Conservation (phyloP, 2,797 vertebrate species). For the Hydrocynus forskahlii region DNA sequence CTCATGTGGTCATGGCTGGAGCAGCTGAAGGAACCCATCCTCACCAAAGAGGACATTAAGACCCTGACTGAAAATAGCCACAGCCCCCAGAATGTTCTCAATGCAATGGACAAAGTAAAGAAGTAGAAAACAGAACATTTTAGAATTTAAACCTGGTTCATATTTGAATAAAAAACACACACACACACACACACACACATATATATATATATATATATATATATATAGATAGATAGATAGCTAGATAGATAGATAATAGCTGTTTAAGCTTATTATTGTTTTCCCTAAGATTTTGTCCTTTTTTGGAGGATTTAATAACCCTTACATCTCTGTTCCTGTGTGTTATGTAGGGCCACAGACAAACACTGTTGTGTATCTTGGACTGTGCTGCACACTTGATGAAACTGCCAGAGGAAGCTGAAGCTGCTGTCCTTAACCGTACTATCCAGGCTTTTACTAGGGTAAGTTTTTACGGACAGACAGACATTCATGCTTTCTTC, state of each 20-base stretch:
- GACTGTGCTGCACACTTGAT: slow-evolving; percentile 86
- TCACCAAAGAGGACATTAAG: slow-evolving; percentile 84
- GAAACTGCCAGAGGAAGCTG: slow-evolving; percentile 80
- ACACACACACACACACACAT: too few relatives aligned
- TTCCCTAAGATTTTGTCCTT: not conserved
- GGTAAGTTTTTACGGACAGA: slow-evolving; percentile 72
- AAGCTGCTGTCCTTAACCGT: slow-evolving; percentile 83
- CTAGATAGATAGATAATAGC: too few relatives aligned
- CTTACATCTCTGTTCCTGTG: not conserved
- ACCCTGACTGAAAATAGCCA: slow-evolving; percentile 74
- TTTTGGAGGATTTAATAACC: not conserved
- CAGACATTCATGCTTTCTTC: slow-evolving; percentile 1
- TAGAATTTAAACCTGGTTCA: not conserved
- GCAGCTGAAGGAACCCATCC: slow-evolving; percentile 91
- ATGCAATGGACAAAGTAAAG: slow-evolving; percentile 87
- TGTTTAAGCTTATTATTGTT: not conserved
- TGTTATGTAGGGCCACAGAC: slow-evolving; percentile 81
- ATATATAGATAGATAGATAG: too few relatives aligned
- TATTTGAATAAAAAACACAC: not conserved
- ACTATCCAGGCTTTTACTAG: slow-evolving; percentile 90
- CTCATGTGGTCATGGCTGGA: slow-evolving; percentile 99
- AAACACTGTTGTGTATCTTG: slow-evolving; percentile 90
- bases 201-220: too few relatives aligned
- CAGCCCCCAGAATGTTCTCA: slow-evolving; percentile 79
- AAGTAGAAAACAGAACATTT: not conserved